A percentile compares a stretch with the other conserved stretches of the same genome.
phyloP scores from a whole-genome alignment of 1,140 invertebrate species.

The Tetramorium alpestre region DNA sequence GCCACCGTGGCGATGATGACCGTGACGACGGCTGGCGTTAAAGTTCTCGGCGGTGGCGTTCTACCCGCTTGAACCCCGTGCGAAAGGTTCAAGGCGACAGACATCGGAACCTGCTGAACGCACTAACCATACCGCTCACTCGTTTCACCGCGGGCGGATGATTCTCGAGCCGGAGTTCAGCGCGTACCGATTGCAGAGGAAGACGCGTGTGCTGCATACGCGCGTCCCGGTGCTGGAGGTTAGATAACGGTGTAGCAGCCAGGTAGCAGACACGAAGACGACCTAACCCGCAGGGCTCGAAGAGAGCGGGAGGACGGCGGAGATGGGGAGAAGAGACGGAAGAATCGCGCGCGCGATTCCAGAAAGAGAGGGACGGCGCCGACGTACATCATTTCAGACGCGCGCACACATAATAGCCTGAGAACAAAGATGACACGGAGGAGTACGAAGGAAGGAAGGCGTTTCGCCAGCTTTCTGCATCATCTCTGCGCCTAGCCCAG shows the following conservation, averaged over 20 bases:
- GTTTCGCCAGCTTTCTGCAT: background rate
- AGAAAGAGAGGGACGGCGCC: constrained; percentile 34
- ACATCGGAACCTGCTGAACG: constrained; percentile 54
- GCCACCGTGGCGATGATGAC: constrained; percentile 59
- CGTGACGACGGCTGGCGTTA: constrained; percentile 54
- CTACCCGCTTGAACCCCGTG: constrained; percentile 49
- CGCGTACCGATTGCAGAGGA: constrained; percentile 41
- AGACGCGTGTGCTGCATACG: constrained; percentile 62
- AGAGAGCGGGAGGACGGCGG: constrained; percentile 50
- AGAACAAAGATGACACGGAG: constrained; percentile 16
- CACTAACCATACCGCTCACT: constrained; percentile 6
- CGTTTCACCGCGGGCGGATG: constrained; percentile 22
- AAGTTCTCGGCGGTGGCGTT: constrained; percentile 25
- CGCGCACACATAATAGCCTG: constrained; percentile 24
- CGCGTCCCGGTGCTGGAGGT: constrained; percentile 76
- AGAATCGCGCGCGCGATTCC: constrained; percentile 45
- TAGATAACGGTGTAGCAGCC: constrained; percentile 83
- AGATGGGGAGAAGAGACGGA: constrained; percentile 16
- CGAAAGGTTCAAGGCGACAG: constrained; percentile 63
- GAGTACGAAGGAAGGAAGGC: background rate
- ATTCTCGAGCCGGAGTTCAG: constrained; percentile 48
- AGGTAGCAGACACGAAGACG: constrained; percentile 81
- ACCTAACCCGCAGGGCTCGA: constrained; percentile 68
- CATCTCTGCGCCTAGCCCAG: constrained; percentile 64
- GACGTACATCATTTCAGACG: constrained; percentile 19